Percentiles rank a stretch among this genome's conserved stretches.
Conservation (phyloP, 2,113 vertebrate genomes). For the Anthoscopus minutus region DNA sequence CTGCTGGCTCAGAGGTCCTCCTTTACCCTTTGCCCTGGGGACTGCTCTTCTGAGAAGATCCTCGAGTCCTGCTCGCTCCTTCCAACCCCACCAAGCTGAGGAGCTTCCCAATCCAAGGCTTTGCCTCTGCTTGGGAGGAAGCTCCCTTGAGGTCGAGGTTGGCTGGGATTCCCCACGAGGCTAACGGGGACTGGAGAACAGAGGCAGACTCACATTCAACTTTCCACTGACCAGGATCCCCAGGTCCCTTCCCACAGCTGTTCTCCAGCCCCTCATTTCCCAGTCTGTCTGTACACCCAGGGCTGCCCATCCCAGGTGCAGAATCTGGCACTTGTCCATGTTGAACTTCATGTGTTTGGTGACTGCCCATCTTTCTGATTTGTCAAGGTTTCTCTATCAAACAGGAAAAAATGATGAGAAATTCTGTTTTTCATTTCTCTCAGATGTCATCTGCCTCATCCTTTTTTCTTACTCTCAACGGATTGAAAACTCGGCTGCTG, state of each 20-base stretch:
- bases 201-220: accelerated
- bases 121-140: too few species aligned
- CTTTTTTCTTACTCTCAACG: background rate
- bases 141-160: too few species aligned
- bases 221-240: accelerated
- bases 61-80: too few species aligned
- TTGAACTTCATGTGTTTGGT: background rate
- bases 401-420: background rate
- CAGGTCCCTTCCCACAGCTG: background rate
- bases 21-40: too few species aligned
- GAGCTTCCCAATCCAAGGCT: too few species aligned
- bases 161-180: too few species aligned
- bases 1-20: too few species aligned
- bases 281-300: background rate
- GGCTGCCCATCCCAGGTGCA: background rate
- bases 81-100: too few species aligned
- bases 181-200: too few species aligned
- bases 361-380: background rate
- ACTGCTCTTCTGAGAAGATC: too few species aligned
- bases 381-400: background rate
- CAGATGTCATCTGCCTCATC: background rate
- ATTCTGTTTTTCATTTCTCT: background rate
- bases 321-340: background rate
- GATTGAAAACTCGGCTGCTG: background rate
- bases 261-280: background rate